Evolutionary conservation across 2,797 vertebrate genomes (phyloP), one percentile per base, ranked within the genome.

Genomic region (Acestrorhynchus altus): DNA sequence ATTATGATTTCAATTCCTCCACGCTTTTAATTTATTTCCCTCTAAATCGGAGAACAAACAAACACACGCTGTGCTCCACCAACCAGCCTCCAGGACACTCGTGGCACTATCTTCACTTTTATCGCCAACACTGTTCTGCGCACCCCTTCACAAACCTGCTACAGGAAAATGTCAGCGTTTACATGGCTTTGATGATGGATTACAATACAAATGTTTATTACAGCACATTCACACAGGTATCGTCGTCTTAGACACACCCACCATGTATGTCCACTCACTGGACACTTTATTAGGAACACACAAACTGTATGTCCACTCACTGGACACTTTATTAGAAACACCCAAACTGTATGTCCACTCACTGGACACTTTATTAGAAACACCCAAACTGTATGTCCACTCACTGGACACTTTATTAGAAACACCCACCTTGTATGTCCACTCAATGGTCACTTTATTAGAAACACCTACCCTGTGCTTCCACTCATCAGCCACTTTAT

Each of bases 81-180:
- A 42, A 7, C 31, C 31, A 47, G 77, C 74, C 59, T 57, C 24
- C 40, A 70, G 80, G 81, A 87, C 70, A 82, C 81, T 83, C 84
- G 73, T 72, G 61, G 47, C 59, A 22, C 56, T 60, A 71, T 84
- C 74, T 15, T 28, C 76, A 54, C 1, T 59, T 59, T 75, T 72
- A 90, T 90, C 88, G 80, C 65, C 71, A 24, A 75, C 73, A 44
- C 16, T 1, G 84, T 68, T 83, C 49, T 89, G 83, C 80, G n/a
- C 60, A 76, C 66, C 15, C 73, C 31, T 66, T 79, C 80, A 77
- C 71, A 81, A 72, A 76, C 82, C 72, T 22, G 75, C 44, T 74
- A 77, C 79, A 84, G 79, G 57, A 79, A 84, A 79, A 79, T 81
- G 79, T 56, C 76, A 79, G n/a, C 40, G 68, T 72, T 73, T 74